Percentiles rank a stretch among this genome's conserved stretches.
Evolutionary conservation across 2,888 invertebrate genomes (phyloP).

Genomic region (Acleris holmiana): DNA sequence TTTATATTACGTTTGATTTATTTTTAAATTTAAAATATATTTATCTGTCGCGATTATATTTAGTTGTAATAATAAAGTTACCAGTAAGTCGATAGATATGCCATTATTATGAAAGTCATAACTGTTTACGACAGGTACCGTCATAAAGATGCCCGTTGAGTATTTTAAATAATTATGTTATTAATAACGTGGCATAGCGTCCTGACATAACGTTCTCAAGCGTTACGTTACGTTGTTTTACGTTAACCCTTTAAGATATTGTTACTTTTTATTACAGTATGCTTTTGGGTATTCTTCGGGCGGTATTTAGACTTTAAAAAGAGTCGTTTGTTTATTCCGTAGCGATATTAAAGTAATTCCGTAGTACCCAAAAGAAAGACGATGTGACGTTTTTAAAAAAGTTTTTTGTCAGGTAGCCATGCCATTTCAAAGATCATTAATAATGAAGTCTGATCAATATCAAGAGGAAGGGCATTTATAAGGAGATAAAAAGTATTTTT

Average conservation of each 20-base stretch:
- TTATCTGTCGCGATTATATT: slow-evolving; percentile 40
- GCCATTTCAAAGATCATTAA: background rate
- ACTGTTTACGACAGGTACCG: background rate
- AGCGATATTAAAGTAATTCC: too few relatives aligned
- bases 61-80: slow-evolving; percentile 45
- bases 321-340: too few relatives aligned
- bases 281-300: too few relatives aligned
- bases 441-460: background rate
- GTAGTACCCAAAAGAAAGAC: too few relatives aligned
- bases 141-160: background rate
- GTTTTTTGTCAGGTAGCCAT: background rate
- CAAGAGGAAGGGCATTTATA: too few relatives aligned
- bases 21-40: slow-evolving; percentile 43
- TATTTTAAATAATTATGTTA: background rate
- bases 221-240: background rate
- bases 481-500: too few relatives aligned
- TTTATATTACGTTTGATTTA: slow-evolving; percentile 46
- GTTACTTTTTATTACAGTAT: too few relatives aligned
- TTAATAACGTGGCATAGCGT: slow-evolving; percentile 1
- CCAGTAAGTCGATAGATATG: slow-evolving; percentile 46
- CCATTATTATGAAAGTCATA: slow-evolving; percentile 24
- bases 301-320: too few relatives aligned
- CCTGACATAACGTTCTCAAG: background rate
- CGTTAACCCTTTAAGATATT: too few relatives aligned
- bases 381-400: background rate